Conservation (phyloP, 2,888 invertebrate species). For the Cepaea hortensis region DNA sequence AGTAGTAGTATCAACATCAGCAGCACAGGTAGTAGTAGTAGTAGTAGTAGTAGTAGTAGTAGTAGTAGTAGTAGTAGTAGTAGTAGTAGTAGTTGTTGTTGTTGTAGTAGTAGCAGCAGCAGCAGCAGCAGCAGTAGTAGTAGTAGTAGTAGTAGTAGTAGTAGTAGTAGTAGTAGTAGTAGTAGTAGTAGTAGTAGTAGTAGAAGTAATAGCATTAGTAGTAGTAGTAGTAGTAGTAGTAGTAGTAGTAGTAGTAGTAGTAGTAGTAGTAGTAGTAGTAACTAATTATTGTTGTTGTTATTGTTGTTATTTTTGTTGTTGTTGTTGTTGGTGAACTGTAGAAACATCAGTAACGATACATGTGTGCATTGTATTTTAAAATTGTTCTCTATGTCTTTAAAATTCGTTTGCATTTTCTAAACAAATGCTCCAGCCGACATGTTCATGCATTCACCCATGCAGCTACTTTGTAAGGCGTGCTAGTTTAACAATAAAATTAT, state of each 20-base stretch:
- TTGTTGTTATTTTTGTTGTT: neutral
- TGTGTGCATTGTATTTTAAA: no score
- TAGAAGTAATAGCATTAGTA: conserved; percentile 9
- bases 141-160: conserved; percentile 7
- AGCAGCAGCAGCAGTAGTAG: conserved; percentile 30
- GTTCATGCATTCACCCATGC: no score
- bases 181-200: conserved; percentile 25
- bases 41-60: conserved; percentile 32
- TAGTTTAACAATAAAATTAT: no score
- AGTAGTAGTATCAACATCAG: conserved; percentile 22
- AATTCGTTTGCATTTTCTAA: no score
- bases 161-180: conserved; percentile 15
- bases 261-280: conserved; percentile 17
- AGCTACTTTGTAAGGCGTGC: no score
- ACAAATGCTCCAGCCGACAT: no score
- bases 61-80: conserved; percentile 16
- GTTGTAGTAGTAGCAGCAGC: conserved; percentile 23
- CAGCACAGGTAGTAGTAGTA: conserved; percentile 14
- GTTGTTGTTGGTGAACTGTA: neutral
- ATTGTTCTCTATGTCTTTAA: no score
- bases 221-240: conserved; percentile 9
- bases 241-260: conserved; percentile 33
- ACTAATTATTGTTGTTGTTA: neutral
- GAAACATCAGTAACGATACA: no score
- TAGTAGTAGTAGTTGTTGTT: conserved; percentile 4